These are phyloP conservation scores for Scleropages formosus DNA, from an alignment of 2,797 vertebrate species.

Conservation along the genomic window DNA sequence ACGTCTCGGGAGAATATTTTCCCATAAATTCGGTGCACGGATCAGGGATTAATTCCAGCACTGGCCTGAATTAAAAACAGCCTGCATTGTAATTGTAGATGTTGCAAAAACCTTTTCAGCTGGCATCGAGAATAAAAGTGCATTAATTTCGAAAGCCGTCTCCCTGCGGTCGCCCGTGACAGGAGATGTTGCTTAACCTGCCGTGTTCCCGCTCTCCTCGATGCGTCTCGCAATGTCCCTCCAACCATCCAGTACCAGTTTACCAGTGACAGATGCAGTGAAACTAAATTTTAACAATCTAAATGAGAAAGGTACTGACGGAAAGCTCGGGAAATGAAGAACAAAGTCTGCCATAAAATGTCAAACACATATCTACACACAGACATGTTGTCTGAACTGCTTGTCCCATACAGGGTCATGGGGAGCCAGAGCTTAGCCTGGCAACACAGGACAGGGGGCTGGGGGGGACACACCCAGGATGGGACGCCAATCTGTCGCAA, in stretches of 20 bases:
- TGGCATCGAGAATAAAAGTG: conserved; percentile 6
- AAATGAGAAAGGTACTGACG: background rate
- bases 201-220: background rate
- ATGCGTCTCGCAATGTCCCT: background rate
- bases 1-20: background rate
- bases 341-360: background rate
- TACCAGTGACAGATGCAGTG: background rate
- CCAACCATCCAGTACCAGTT: background rate
- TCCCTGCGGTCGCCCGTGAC: background rate
- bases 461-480: too few species aligned
- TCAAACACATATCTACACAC: background rate
- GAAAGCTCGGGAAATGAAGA: background rate
- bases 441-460: too few species aligned
- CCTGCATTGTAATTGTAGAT: conserved; percentile 5
- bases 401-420: too few species aligned
- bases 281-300: background rate
- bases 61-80: conserved; percentile 18
- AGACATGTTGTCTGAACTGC: too few species aligned
- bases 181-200: background rate
- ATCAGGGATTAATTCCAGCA: conserved; percentile 2
- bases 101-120: conserved; percentile 7
- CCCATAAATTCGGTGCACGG: background rate
- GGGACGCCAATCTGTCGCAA: too few species aligned
- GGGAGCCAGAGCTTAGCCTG: too few species aligned
- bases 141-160: background rate